Base-by-base conservation (phyloP, 2,113 vertebrate genomes). In the Martes martes region DNA sequence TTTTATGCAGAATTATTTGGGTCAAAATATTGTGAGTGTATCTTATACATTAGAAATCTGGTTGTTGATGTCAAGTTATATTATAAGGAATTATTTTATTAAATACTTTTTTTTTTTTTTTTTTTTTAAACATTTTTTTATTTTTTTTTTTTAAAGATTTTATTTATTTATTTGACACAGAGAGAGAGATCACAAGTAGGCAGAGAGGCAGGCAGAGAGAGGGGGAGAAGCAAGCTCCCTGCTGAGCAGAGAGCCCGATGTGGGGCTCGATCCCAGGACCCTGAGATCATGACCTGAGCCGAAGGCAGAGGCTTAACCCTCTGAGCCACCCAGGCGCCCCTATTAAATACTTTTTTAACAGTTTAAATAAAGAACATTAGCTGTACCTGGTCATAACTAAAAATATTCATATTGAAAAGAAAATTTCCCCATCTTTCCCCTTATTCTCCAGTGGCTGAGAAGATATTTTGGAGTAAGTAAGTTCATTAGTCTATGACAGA, bases 381-480 rank as follows among this genome's bases (percentile, higher is more conserved):
- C 10, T 92, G 23, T 52, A 26, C 11, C 11, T 89, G 24, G 13
- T 67, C 24, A 93, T 26, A 82, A 67, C 16, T 21, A 91, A 18
- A 73, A 92, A 93, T 83, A 78, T 13, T 92, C 15, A 82, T 23
- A 24, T 65, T 82, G 7, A 79, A 67, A 86, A 86, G 69, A 59
- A 33, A 3, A 24, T 52, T 69, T 84, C 39, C 5, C 13, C 42
- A 8, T 50, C 15, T 84, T 78, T 0, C 7, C 6, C 76, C 42
- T 86, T 83, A 36, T 61, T 92, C 33, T 59, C 23, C 3, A 74
- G 11, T 28, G 11, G 1, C 9, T 74, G n/a, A 94, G 47, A 13
- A 36, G 13, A 0, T 33, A 96, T 95, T 98, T 85, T 96, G 4
- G 8, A n/a, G 78, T 78, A 63, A 92, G 80, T 2, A 63, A 93